Base-by-base conservation (phyloP, 2,113 vertebrate species). In the Tetrax tetrax region DNA sequence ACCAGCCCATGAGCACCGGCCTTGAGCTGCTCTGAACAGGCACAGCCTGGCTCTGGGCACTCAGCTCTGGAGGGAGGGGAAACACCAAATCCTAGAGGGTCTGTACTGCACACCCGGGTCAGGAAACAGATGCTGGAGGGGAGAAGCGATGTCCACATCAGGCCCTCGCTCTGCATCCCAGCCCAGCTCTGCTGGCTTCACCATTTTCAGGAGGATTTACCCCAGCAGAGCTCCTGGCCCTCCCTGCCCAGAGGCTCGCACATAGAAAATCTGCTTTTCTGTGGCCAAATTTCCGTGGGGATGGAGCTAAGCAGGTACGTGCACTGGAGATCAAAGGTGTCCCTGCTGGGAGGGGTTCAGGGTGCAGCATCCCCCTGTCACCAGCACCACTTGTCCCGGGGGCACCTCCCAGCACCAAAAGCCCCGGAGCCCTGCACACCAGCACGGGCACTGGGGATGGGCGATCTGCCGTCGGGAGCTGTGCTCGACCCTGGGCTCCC, bases 241-340 rank as follows among this genome's bases (percentile, higher is more conserved):
- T 1, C 47, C 54, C 45, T 50, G 17, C 56, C 48, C 0, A 0
- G 9, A n/a, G 10, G 14, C 17, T 90, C 1, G 1, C n/a, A 28
- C 47, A 33, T 27, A 76, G 31, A 82, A 71, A n/a, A 54, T 51
- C n/a, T 6, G 4, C 61, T 18, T 75, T 84, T 66, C 60, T 51
- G 10, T 35, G 38, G 4, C 31, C 29, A 12, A 9, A 27, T 54
- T 50, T 38, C 25, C 5, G 7, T 2, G 31, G 14, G 25, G 57
- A 66, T 5, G 1, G 2, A 78, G 43, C 33, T 29, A 12, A 21
- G 19, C 0, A 3, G 27, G 57, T 47, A 29, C 5, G 47, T 25
- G 37, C 10, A 4, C 13, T 21, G 20, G 6, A 14, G 51, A 28
- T 3, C 2, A 3, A 64, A 17, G 25, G 22, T 29, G 25, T 19